A percentile compares a stretch with the other conserved stretches of the same genome.
phyloP scores from a whole-genome alignment of 2,797 vertebrate genomes.

The Myotis findleyi region DNA sequence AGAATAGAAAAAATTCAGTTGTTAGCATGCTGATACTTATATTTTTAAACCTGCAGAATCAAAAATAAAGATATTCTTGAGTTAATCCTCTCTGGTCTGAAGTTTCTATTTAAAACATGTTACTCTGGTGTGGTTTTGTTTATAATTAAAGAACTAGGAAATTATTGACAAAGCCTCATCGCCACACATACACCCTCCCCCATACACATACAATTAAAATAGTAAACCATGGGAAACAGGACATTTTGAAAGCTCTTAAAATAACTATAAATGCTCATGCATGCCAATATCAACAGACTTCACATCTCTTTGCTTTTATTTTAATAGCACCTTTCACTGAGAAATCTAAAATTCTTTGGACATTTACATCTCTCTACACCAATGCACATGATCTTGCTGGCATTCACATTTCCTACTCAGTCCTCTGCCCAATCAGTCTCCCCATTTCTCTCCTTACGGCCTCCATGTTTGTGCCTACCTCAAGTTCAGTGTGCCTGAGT shows the following conservation, averaged over 20 bases:
- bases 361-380: background rate
- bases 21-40: background rate
- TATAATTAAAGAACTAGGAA: slow-evolving; percentile 18
- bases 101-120: slow-evolving; percentile 44
- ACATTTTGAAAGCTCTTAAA: slow-evolving; percentile 23
- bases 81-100: background rate
- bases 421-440: background rate
- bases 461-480: background rate
- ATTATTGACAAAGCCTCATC: background rate
- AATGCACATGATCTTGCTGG: background rate
- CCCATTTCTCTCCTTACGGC: background rate
- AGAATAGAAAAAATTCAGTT: background rate
- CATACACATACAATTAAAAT: background rate
- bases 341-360: slow-evolving; percentile 26
- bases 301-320: background rate
- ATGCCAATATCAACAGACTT: background rate
- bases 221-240: background rate
- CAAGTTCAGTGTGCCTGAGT: background rate
- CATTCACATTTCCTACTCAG: background rate
- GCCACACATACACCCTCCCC: too few species aligned
- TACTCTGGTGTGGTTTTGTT: background rate
- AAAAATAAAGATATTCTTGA: slow-evolving; percentile 27
- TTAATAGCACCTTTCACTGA: background rate
- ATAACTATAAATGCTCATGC: background rate
- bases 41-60: background rate